Evolutionary conservation across 2,797 vertebrate genomes (phyloP), one percentile per base, ranked within the genome.

Genomic region (Acanthornis magna): DNA sequence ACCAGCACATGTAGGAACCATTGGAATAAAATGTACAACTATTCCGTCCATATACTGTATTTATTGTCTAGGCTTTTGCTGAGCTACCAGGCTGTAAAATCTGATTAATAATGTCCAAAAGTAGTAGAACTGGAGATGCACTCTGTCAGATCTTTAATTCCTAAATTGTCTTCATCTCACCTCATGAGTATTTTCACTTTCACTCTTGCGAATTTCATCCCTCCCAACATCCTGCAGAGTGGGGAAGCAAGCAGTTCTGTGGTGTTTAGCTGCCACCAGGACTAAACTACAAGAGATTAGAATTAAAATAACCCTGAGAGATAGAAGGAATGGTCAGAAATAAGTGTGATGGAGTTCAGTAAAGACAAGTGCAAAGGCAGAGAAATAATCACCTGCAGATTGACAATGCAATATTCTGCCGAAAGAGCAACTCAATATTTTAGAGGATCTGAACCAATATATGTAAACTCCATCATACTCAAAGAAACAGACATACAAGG

Each of bases 51-150:
- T 45, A 42, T 25, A 12, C 42, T 88, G 34, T 50, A 34, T 51
- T 88, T 62, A 16, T 68, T 75, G 17, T 42, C 61, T 75, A 53
- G 58, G 45, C 79, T 91, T 94, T 84, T 91, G n/a, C 50, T 81
- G 55, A 77, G 11, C 6, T 80, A 40, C 16, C 18, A 48, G 57
- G 23, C 47, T 76, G 5, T n/a, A 67, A 91, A 92, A 36, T 62
- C 40, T 55, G 29, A 53, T 66, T 66, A 62, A 55, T 47, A 30
- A 14, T 55, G 22, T 76, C 36, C 17, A 82, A 26, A 73, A 62
- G 47, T 18, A 57, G 42, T 30, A 50, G 60, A 89, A 82, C 43
- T n/a, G 5, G 60, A 87, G 19, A 61, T 36, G 55, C 47, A 54
- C 19, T 75, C 43, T 53, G 14, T 38, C 54, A 4, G 2, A 7